phyloP scores from a whole-genome alignment of 1,140 invertebrate genomes.

The Pinna nobilis region DNA sequence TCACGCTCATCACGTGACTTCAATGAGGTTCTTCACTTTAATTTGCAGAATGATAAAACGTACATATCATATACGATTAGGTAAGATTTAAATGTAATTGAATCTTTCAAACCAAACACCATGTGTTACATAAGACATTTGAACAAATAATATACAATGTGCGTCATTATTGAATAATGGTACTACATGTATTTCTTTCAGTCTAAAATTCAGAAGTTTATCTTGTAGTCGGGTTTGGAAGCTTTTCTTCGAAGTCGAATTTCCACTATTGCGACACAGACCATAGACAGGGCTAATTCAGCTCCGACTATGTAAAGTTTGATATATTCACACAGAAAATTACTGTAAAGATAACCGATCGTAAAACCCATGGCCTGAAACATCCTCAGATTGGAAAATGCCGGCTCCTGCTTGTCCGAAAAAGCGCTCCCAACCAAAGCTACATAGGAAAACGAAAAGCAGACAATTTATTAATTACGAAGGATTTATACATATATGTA shows the following conservation, averaged over 20 bases:
- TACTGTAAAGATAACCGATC: conserved; percentile 53
- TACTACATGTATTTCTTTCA: neutral
- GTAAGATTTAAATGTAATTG: too few species aligned
- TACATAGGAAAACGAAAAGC: conserved; percentile 28
- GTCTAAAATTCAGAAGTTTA: neutral
- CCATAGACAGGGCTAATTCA: conserved; percentile 45
- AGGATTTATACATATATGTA: neutral
- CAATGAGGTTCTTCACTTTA: too few species aligned
- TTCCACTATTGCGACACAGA: conserved; percentile 49
- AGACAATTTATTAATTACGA: neutral
- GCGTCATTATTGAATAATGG: too few species aligned
- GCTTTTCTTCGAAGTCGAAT: conserved; percentile 28
- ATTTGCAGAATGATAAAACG: too few species aligned
- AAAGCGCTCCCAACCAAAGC: conserved; percentile 56
- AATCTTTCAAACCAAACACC: too few species aligned
- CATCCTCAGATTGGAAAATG: conserved; percentile 55
- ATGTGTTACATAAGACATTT: too few species aligned
- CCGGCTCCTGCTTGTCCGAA: conserved; percentile 55
- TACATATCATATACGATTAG: too few species aligned
- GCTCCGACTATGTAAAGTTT: conserved; percentile 52
- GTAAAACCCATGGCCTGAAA: conserved; percentile 59
- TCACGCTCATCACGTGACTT: too few species aligned
- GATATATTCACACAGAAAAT: conserved; percentile 48
- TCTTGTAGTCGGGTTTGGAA: neutral
- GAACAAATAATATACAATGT: too few species aligned